phyloP scores from a whole-genome alignment of 92 coral and sea anemone species.

The Heteractis magnifica region DNA sequence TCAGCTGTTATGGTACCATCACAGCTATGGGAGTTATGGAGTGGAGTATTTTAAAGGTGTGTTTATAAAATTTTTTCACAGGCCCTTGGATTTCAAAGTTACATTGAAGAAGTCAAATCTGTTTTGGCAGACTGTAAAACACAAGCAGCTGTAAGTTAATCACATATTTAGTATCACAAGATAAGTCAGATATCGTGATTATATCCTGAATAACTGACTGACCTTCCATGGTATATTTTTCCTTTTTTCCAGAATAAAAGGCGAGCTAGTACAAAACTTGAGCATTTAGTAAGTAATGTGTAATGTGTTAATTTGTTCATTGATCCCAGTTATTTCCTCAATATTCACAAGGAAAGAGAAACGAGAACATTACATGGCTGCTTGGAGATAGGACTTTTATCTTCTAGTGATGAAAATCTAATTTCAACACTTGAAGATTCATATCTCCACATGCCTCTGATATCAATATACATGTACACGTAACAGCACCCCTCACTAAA shows the following conservation, averaged over 20 bases:
- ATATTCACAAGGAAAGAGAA: not conserved
- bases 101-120: slow-evolving; percentile 92
- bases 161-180: too few relatives aligned
- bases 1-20: too few relatives aligned
- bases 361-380: too few relatives aligned
- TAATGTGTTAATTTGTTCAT: not conserved
- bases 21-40: too few relatives aligned
- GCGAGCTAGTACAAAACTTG: slow-evolving; percentile 93
- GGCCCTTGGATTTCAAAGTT: slow-evolving; percentile 85
- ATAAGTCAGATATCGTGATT: too few relatives aligned
- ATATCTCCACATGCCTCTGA: too few relatives aligned
- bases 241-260: slow-evolving; percentile 72
- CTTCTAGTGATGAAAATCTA: too few relatives aligned
- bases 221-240: not conserved
- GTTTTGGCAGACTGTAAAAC: slow-evolving; percentile 93
- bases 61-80: slow-evolving; percentile 13
- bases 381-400: too few relatives aligned
- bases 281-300: slow-evolving; percentile 75
- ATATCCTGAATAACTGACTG: not conserved
- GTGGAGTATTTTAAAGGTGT: not conserved
- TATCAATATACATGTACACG: not conserved
- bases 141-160: slow-evolving; percentile 89
- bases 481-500: too few relatives aligned
- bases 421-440: too few relatives aligned
- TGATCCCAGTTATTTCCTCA: not conserved